Conservation (phyloP, 2,888 invertebrate genomes). For the Tribolium freemani region DNA sequence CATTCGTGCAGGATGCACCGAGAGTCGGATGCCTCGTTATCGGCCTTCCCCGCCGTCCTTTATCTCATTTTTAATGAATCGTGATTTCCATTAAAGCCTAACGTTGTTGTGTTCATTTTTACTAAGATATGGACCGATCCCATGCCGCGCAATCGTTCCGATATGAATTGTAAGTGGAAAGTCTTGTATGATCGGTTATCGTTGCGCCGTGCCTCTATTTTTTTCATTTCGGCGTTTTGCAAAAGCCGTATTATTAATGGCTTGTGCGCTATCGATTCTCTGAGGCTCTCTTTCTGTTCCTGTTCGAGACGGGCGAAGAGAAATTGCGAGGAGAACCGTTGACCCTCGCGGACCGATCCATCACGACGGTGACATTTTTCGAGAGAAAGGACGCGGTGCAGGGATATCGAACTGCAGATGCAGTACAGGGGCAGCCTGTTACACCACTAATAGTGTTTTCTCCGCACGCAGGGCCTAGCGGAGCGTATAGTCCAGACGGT, state of each 20-base stretch:
- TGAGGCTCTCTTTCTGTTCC: slow-evolving; percentile 58
- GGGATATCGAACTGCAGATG: slow-evolving; percentile 44
- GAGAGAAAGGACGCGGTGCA: slow-evolving; percentile 30
- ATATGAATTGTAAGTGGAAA: slow-evolving; percentile 65
- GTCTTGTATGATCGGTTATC: slow-evolving; percentile 64
- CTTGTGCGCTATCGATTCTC: slow-evolving; percentile 62
- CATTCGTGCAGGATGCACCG: slow-evolving; percentile 31
- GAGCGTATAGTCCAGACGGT: slow-evolving; percentile 96
- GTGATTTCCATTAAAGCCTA: slow-evolving; percentile 65
- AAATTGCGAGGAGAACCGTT: slow-evolving; percentile 72
- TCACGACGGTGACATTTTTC: slow-evolving; percentile 54
- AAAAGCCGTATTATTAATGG: slow-evolving; percentile 56
- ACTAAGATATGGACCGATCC: slow-evolving; percentile 62
- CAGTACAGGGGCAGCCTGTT: slow-evolving; percentile 71
- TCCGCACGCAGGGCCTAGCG: slow-evolving; percentile 94
- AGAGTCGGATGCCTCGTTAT: slow-evolving; percentile 38
- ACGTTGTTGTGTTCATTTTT: slow-evolving; percentile 61
- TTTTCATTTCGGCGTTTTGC: slow-evolving; percentile 54
- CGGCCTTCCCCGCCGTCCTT: slow-evolving; percentile 35
- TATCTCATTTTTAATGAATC: slow-evolving; percentile 62
- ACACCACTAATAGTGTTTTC: slow-evolving; percentile 84
- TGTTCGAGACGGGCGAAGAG: slow-evolving; percentile 74
- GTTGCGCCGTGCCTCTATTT: slow-evolving; percentile 49
- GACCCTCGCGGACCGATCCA: slow-evolving; percentile 75
- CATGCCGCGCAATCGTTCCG: slow-evolving; percentile 55